These are phyloP conservation scores for Pseudolycoriella hygida DNA, from an alignment of 2,888 invertebrate genomes.

Conservation along the genomic window DNA sequence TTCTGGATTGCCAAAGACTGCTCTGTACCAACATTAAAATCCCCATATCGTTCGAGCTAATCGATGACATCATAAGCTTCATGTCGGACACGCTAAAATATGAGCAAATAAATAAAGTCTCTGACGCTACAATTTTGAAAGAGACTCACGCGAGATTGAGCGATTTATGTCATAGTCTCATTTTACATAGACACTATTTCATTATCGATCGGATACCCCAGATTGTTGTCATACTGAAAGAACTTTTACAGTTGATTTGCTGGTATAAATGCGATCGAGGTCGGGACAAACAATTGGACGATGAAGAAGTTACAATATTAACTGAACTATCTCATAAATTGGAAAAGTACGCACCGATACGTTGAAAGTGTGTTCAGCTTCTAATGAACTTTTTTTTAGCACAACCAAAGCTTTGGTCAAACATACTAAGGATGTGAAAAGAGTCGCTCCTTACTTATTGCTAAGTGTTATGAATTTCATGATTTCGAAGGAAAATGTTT, in stretches of 20 bases:
- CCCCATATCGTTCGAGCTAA: slow-evolving; percentile 18
- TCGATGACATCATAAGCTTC: slow-evolving; percentile 22
- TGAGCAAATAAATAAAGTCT: slow-evolving; percentile 11
- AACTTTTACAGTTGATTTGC: slow-evolving; percentile 22
- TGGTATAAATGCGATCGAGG: slow-evolving; percentile 24
- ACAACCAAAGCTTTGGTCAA: slow-evolving; percentile 19
- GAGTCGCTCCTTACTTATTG: slow-evolving; percentile 25
- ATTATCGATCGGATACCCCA: slow-evolving; percentile 24
- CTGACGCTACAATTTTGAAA: slow-evolving; percentile 13
- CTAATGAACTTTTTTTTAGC: slow-evolving; percentile 10
- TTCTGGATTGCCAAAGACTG: slow-evolving; percentile 18
- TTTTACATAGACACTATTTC: slow-evolving; percentile 18
- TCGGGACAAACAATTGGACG: slow-evolving; percentile 17
- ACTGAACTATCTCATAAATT: slow-evolving; percentile 21
- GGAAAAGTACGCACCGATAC: too few relatives aligned
- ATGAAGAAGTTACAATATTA: slow-evolving; percentile 20
- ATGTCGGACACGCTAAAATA: slow-evolving; percentile 23
- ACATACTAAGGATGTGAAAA: slow-evolving; percentile 20
- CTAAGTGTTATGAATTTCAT: slow-evolving; percentile 22
- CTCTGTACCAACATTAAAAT: slow-evolving; percentile 17
- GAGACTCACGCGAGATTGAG: slow-evolving; percentile 16
- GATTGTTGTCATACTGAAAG: slow-evolving; percentile 21
- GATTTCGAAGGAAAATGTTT: slow-evolving; percentile 23
- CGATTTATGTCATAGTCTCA: slow-evolving; percentile 17
- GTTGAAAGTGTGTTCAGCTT: too few relatives aligned